Percentiles rank a stretch among this genome's conserved stretches.
Evolutionary conservation across 2,113 vertebrate genomes (phyloP).

Genomic region (Lates calcarifer): DNA sequence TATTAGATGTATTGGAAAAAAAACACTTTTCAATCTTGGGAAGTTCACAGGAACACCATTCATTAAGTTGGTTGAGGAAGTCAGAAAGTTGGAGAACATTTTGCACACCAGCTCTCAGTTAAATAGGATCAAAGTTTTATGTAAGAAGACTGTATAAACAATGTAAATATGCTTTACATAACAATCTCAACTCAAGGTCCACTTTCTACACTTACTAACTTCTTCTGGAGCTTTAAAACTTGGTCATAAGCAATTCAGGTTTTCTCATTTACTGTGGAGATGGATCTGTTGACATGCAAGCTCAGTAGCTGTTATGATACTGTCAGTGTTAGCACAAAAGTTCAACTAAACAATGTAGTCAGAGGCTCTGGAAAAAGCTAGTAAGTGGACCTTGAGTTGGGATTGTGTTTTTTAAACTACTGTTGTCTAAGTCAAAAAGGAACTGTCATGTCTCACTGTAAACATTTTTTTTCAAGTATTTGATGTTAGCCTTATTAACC

Average conservation of each 20-base stretch:
- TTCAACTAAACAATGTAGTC: neutral
- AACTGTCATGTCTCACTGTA: neutral
- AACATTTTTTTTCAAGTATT: neutral
- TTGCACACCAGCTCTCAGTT: neutral
- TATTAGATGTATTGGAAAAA: neutral
- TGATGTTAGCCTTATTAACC: neutral
- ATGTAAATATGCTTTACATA: slow-evolving; percentile 4
- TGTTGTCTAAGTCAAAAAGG: neutral
- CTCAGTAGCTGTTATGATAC: too few relatives aligned
- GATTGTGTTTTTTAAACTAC: neutral
- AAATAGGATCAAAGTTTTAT: neutral
- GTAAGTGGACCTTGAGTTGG: neutral
- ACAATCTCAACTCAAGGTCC: neutral
- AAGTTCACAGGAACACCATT: slow-evolving; percentile 3
- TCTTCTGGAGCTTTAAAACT: neutral
- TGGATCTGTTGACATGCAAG: too few relatives aligned
- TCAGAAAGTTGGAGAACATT: slow-evolving; percentile 32
- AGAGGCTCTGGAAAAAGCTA: neutral
- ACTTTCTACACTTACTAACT: neutral
- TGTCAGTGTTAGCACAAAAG: too few relatives aligned
- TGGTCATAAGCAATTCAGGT: neutral
- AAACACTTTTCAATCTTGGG: neutral
- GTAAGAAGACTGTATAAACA: neutral
- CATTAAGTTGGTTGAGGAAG: neutral
- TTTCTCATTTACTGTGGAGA: neutral